Evolutionary conservation across 2,797 vertebrate genomes (phyloP), one percentile per base, ranked within the genome.

Genomic region (Syngnathus rostellatus): DNA sequence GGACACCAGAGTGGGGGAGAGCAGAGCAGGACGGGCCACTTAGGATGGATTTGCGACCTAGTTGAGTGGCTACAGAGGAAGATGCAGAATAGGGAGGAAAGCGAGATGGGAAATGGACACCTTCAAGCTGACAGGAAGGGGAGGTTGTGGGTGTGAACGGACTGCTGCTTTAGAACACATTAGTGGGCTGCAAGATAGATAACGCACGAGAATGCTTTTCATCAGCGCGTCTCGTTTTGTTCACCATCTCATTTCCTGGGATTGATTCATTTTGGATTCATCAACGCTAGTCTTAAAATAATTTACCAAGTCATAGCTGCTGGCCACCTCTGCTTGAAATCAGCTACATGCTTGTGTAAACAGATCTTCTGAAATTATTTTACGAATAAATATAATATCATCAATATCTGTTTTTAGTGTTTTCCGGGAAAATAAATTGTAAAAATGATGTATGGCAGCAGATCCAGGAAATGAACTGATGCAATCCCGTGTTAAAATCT

Each of bases 31-130:
- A 31, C 31, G 69, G 76, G 84, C 78, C 79, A 75, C 79, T 85
- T 80, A 78, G 78, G 80, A 85, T 68, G 81, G 81, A 84, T 88
- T 80, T 84, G 84, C 77, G 73, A 73, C 74, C 2, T 65, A 74
- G 84, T 83, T 86, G 85, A 83, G 73, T 73, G 73, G 82, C 81
- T 73, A 68, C 64, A 72, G 73, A 76, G 73, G 41, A 17, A 71
- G 67, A 58, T 57, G 74, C 72, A 54, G 55, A 66, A 68, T 40
- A 54, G 68, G 75, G 63, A 75, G 76, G 64, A 48, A 72, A 78
- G 70, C 64, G 67, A 65, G 64, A 75, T 71, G 62, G 72, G 65
- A 51, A 78, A 83, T 69, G 80, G 74, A 84, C 73, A 70, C 74
- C 75, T 77, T 81, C 77, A 75, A 82, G 74, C 71, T 73, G 71